Conservation (phyloP, 2,113 vertebrate genomes). For the Campylorhamphus procurvoides region DNA sequence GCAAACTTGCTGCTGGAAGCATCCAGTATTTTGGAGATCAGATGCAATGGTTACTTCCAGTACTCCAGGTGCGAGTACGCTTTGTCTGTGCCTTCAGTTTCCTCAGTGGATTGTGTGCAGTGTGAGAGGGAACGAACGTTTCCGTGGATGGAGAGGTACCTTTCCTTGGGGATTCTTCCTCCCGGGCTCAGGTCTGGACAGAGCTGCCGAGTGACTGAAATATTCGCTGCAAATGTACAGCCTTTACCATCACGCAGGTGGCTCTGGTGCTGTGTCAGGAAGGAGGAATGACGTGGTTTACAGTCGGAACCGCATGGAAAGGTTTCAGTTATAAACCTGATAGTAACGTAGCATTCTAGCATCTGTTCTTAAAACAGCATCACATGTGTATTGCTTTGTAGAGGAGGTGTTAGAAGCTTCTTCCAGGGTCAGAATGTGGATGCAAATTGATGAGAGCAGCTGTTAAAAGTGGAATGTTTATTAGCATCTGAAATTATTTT, state of each 20-base stretch:
- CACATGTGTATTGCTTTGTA: fast-evolving
- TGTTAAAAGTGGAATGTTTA: not conserved
- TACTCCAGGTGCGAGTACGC: too few species aligned
- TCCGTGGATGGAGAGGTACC: not conserved
- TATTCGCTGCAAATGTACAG: not conserved
- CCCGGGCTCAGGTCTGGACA: not conserved
- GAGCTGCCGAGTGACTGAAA: constrained; percentile 3
- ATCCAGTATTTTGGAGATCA: not conserved
- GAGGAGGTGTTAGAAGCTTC: not conserved
- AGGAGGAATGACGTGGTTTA: not conserved
- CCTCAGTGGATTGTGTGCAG: not conserved
- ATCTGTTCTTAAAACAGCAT: not conserved
- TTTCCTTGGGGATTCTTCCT: fast-evolving
- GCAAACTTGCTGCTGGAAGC: not conserved
- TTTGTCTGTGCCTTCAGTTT: not conserved
- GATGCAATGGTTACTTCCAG: not conserved
- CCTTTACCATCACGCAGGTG: not conserved
- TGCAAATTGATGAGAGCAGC: not conserved
- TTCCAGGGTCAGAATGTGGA: not conserved
- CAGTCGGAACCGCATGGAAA: not conserved
- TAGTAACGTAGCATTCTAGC: not conserved
- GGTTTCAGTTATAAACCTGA: not conserved
- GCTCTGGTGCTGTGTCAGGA: not conserved
- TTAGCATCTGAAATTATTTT: not conserved
- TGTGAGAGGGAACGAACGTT: not conserved